A percentile compares a stretch with the other conserved stretches of the same genome.
Conservation (phyloP, 1,140 invertebrate species). For the Latrodectus geometricus region DNA sequence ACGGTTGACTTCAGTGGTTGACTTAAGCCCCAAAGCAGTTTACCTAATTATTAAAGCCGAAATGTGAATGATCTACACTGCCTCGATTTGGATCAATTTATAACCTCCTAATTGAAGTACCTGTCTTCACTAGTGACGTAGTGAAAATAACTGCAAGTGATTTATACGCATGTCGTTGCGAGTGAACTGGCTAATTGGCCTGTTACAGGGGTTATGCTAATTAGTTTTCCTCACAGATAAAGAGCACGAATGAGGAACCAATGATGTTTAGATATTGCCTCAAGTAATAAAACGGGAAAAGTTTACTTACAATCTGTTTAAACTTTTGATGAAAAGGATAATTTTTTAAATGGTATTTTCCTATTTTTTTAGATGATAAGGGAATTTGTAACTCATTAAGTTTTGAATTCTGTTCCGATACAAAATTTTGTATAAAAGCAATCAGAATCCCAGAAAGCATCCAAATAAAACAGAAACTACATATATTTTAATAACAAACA, state of each 20-base stretch:
- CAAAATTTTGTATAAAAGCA: too few relatives aligned
- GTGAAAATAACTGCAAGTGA: constrained; percentile 51
- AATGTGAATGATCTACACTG: not conserved
- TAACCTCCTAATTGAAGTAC: constrained; percentile 47
- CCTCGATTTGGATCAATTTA: constrained; percentile 37
- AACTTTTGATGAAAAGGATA: too few relatives aligned
- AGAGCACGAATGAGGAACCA: not conserved
- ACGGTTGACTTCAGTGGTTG: constrained; percentile 1
- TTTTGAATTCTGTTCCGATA: too few relatives aligned
- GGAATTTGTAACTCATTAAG: too few relatives aligned
- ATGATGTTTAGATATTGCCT: not conserved
- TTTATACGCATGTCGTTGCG: constrained; percentile 46
- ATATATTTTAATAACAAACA: too few relatives aligned
- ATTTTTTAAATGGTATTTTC: too few relatives aligned
- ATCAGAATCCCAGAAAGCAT: too few relatives aligned
- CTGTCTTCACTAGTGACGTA: constrained; percentile 42
- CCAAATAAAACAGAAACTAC: too few relatives aligned
- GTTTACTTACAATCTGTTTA: too few relatives aligned
- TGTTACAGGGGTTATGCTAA: constrained; percentile 26
- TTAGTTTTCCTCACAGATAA: constrained; percentile 11
- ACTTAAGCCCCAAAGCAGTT: constrained; percentile 45
- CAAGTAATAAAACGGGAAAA: too few relatives aligned
- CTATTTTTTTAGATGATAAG: too few relatives aligned
- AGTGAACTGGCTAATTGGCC: constrained; percentile 44
- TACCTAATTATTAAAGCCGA: constrained; percentile 23